Evolutionary conservation across 53 echinoderm and acorn worm species (phyloP).

Genomic region (Holothuria leucospilota): DNA sequence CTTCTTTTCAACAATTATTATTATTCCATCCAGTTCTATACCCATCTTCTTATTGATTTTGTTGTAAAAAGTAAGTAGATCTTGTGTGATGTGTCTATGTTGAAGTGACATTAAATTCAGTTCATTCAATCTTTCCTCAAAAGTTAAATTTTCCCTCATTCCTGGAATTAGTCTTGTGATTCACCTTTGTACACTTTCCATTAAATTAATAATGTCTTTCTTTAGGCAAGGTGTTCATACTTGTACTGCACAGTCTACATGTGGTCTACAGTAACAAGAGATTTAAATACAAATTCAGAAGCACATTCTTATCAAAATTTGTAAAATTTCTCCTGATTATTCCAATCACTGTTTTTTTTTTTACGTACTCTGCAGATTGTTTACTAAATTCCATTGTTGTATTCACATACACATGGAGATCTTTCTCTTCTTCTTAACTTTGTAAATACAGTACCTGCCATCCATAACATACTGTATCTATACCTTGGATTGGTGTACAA

Average conservation of each 20-base stretch:
- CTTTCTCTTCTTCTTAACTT: constrained; percentile 18
- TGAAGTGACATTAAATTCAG: constrained; percentile 7
- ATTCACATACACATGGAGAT: constrained; percentile 9
- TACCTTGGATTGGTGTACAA: constrained; percentile 5
- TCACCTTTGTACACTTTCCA: no score
- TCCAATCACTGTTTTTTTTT: background rate
- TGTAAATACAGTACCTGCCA: background rate
- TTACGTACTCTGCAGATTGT: constrained; percentile 26
- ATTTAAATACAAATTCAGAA: background rate
- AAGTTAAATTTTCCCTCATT: background rate
- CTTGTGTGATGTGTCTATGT: background rate
- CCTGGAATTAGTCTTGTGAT: constrained; percentile 5
- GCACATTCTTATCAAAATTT: background rate
- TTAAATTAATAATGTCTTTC: constrained; percentile 37
- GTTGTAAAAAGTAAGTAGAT: background rate
- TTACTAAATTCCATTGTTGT: constrained; percentile 25
- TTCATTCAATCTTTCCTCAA: constrained; percentile 11
- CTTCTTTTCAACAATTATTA: background rate
- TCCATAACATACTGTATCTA: constrained; percentile 17
- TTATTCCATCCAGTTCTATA: background rate
- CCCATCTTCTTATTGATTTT: background rate
- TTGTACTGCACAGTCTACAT: background rate
- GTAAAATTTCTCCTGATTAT: background rate
- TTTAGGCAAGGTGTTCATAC: background rate
- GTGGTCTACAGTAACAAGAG: background rate